Evolutionary conservation across 2,113 vertebrate genomes (phyloP).

Genomic region (Tinamus guttatus): DNA sequence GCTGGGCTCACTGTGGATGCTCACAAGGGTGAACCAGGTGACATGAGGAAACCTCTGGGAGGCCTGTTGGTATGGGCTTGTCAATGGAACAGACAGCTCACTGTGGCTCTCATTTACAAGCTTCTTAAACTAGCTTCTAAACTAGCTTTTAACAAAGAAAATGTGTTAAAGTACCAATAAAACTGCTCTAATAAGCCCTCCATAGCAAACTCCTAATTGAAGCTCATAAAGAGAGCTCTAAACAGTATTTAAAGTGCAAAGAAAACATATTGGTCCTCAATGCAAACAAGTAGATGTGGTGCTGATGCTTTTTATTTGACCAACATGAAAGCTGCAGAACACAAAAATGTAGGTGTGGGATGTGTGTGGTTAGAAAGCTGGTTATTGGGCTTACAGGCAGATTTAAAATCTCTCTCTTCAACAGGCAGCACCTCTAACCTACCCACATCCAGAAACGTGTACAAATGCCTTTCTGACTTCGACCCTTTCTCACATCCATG

Average conservation of each 20-base stretch:
- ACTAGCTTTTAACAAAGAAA: constrained; percentile 81
- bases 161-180: constrained; percentile 78
- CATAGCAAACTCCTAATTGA: constrained; percentile 74
- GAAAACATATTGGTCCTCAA: constrained; percentile 51
- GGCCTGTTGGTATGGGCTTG: constrained; percentile 38
- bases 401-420: not conserved
- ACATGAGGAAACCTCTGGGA: constrained; percentile 24
- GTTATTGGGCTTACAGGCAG: not conserved
- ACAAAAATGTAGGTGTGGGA: constrained; percentile 20
- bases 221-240: constrained; percentile 72
- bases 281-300: constrained; percentile 33
- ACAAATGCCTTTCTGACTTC: not conserved
- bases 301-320: constrained; percentile 46
- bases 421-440: not conserved
- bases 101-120: constrained; percentile 75
- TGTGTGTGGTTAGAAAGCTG: constrained; percentile 25
- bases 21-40: not conserved
- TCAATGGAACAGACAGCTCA: constrained; percentile 59
- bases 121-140: constrained; percentile 77
- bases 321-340: constrained; percentile 33
- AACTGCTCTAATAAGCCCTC: constrained; percentile 77
- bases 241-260: constrained; percentile 67
- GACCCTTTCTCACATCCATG: not conserved
- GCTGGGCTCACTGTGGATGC: not conserved
- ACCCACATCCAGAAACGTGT: not conserved